Evolutionary conservation across 2,113 vertebrate species (phyloP), one percentile per base, ranked within the genome.

Genomic region (Podiceps cristatus): DNA sequence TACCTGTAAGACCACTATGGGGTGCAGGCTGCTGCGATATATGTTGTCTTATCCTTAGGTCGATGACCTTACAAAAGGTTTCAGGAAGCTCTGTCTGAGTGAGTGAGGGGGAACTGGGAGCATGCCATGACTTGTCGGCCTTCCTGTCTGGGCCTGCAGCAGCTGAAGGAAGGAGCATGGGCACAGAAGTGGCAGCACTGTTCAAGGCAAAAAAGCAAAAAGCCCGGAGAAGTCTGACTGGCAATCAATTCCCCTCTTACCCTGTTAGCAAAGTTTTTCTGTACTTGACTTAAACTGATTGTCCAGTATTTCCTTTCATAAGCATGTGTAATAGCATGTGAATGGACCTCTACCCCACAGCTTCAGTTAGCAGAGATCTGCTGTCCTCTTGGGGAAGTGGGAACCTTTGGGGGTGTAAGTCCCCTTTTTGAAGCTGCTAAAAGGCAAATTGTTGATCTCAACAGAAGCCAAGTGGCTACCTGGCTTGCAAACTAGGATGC

Each of bases 31-130:
- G 67, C 23, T 63, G 27, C 37, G 37, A 17, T 24, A 1, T 52
- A 14, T n/a, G 19, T 40, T 79, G 28, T 14, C 15, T 53, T 59
- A 29, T 28, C 16, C 20, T 18, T 31, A 40, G 60, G 33, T 29
- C 2, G 1, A 11, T 52, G 66, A 60, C 12, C 50, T 20, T 12
- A 59, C 37, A 29, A 29, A 40, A 67, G 19, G n/a, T 18, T 80
- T 86, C 11, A 18, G 37, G 28, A 60, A 67, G 29, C 37, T 78
- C 33, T 20, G 15, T 11, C 35, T 60, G 88, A 35, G 12, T 29
- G 23, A 45, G 20, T 9, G 12, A 42, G 13, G 22, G 37, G 31
- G 37, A 52, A 33, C 16, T 0, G 0, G 22, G 33, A 62, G 9
- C 1, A 0, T 29, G 13, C 25, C 13, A 6, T 40, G 75, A 40